These are phyloP conservation scores for Thereva unica DNA, from an alignment of 2,888 invertebrate genomes.

Conservation along the genomic window DNA sequence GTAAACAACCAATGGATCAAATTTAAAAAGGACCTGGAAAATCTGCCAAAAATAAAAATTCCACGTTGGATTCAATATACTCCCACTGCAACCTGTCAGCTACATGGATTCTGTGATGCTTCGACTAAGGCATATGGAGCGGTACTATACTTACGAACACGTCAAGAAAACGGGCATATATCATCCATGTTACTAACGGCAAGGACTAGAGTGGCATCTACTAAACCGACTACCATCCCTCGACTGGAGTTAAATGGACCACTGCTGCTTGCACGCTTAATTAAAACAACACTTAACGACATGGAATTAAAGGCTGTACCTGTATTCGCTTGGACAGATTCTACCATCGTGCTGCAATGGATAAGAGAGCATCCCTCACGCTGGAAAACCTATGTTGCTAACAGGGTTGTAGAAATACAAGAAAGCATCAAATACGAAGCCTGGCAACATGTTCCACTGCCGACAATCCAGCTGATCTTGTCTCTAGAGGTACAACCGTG, in stretches of 20 bases:
- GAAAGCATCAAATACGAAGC: not conserved
- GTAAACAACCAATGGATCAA: not conserved
- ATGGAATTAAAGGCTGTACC: too few species aligned
- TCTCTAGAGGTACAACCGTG: not conserved
- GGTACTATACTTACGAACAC: not conserved
- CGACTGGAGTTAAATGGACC: slow-evolving; percentile 42
- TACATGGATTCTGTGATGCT: slow-evolving; percentile 23
- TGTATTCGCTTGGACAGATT: too few species aligned
- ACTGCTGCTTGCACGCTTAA: not conserved
- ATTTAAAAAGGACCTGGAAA: not conserved
- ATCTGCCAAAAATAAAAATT: not conserved
- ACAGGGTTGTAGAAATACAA: not conserved
- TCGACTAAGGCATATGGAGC: slow-evolving; percentile 14
- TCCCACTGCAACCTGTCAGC: not conserved
- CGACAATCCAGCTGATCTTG: not conserved
- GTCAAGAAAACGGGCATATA: too few species aligned
- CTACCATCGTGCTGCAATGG: not conserved
- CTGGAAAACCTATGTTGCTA: not conserved
- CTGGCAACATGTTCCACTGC: not conserved
- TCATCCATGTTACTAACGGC: not conserved
- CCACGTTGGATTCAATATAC: not conserved
- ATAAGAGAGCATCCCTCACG: not conserved
- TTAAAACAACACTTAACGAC: not conserved
- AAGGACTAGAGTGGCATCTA: not conserved
- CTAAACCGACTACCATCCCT: slow-evolving; percentile 43